Conservation (phyloP, 2,113 vertebrate species). For the Lipophrys pholis region DNA sequence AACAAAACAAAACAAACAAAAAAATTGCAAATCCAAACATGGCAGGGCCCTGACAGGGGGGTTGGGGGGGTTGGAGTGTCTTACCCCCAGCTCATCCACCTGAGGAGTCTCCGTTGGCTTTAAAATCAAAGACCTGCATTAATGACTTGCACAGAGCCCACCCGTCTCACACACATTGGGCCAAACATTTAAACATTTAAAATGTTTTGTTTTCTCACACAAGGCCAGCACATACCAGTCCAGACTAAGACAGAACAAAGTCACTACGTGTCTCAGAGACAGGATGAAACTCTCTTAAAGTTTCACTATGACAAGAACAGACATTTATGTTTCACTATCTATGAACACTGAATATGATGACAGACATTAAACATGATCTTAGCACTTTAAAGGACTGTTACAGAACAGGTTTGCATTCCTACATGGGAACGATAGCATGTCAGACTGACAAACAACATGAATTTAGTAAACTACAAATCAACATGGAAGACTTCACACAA, state of each 20-base stretch:
- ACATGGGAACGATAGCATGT: constrained; percentile 36
- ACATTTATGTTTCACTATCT: constrained; percentile 54
- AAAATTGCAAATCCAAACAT: constrained; percentile 85
- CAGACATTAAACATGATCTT: constrained; percentile 48
- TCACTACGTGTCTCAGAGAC: constrained; percentile 64
- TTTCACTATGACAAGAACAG: constrained; percentile 55
- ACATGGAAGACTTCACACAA: constrained; percentile 71
- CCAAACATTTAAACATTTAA: constrained; percentile 57
- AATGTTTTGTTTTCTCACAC: constrained; percentile 52
- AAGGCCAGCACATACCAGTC: constrained; percentile 46
- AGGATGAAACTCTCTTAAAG: constrained; percentile 54
- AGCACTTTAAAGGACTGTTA: constrained; percentile 56
- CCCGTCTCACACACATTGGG: constrained; percentile 58
- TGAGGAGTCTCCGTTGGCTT: constrained; percentile 99
- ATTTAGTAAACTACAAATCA: constrained; percentile 39
- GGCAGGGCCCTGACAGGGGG: constrained; percentile 83
- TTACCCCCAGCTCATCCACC: constrained; percentile 98
- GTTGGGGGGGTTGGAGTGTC: constrained; percentile 79
- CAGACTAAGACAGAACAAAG: constrained; percentile 68
- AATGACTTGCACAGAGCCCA: constrained; percentile 75
- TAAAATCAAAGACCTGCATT: constrained; percentile 90
- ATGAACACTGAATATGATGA: constrained; percentile 32
- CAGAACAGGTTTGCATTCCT: constrained; percentile 62
- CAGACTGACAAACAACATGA: constrained; percentile 69
- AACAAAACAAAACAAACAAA: neutral